Evolutionary conservation across 2,797 vertebrate species (phyloP).

Genomic region (Enteromius mattozi): DNA sequence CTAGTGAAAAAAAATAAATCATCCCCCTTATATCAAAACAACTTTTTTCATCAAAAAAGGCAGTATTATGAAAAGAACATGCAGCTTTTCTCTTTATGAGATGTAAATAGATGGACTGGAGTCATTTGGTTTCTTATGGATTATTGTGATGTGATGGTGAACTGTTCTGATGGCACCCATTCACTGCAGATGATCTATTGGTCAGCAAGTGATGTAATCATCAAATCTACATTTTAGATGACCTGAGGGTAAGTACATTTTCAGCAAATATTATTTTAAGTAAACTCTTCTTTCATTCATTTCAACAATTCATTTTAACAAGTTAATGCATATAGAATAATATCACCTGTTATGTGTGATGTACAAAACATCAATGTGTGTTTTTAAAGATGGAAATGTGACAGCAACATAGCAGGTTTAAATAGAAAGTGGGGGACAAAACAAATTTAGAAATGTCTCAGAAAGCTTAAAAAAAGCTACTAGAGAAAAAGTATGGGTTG

Average conservation of each 20-base stretch:
- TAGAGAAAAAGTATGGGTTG: not conserved
- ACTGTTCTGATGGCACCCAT: not conserved
- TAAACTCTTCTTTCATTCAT: not conserved
- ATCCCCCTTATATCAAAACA: not conserved
- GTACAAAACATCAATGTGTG: not conserved
- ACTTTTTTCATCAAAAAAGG: not conserved
- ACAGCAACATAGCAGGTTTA: not conserved
- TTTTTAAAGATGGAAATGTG: not conserved
- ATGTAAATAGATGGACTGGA: not conserved
- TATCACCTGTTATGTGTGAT: not conserved
- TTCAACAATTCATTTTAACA: not conserved
- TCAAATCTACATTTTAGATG: not conserved
- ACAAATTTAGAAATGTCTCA: not conserved
- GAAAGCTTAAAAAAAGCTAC: not conserved
- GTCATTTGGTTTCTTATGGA: not conserved
- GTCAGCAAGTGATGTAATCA: not conserved
- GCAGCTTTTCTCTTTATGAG: not conserved
- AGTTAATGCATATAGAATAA: not conserved
- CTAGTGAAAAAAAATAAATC: not conserved
- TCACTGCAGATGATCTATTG: not conserved
- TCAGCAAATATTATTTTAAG: not conserved
- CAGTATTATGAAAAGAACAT: not conserved
- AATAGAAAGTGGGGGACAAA: not conserved
- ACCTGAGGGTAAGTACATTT: not conserved
- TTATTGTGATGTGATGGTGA: not conserved